These are phyloP conservation scores for Siderastrea siderea DNA, from an alignment of 92 coral and sea anemone species.

Conservation along the genomic window DNA sequence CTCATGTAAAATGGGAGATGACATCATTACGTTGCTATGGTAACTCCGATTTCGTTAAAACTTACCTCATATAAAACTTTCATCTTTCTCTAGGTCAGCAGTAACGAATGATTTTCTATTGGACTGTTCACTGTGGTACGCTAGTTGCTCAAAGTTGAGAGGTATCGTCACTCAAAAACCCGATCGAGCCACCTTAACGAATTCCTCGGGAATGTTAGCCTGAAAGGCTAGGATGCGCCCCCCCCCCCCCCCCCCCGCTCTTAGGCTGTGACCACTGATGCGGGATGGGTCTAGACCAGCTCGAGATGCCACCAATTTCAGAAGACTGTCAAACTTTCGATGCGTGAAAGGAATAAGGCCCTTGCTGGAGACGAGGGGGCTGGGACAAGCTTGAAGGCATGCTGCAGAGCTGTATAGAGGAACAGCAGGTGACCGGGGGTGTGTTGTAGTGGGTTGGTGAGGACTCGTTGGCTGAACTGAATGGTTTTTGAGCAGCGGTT, in stretches of 20 bases:
- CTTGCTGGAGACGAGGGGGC: slow-evolving; percentile 22
- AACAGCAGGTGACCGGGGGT: slow-evolving; percentile 29
- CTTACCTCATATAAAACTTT: too few relatives aligned
- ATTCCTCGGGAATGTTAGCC: slow-evolving; percentile 38
- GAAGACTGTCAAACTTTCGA: slow-evolving; percentile 20
- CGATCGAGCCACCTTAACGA: slow-evolving; percentile 1
- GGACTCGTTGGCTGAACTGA: slow-evolving; percentile 35
- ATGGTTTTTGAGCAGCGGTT: slow-evolving; percentile 48
- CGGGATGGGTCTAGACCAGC: slow-evolving; percentile 20
- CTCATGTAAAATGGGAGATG: too few relatives aligned
- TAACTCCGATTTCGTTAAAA: too few relatives aligned
- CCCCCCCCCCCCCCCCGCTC: slow-evolving; percentile 45
- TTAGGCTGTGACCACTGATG: slow-evolving; percentile 44
- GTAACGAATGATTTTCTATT: too few relatives aligned
- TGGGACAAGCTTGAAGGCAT: slow-evolving; percentile 33
- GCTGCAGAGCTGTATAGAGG: slow-evolving; percentile 34
- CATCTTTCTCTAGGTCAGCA: too few relatives aligned
- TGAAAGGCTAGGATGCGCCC: slow-evolving; percentile 39
- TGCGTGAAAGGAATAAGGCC: slow-evolving; percentile 30
- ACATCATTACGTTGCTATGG: too few relatives aligned
- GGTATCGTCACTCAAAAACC: too few relatives aligned
- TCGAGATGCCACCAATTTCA: neutral
- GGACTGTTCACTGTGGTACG: too few relatives aligned
- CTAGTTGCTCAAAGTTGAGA: too few relatives aligned
- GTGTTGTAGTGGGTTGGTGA: slow-evolving; percentile 23